Evolutionary conservation across 2,113 vertebrate genomes (phyloP), one percentile per base, ranked within the genome.

Genomic region (Phoxinus phoxinus): DNA sequence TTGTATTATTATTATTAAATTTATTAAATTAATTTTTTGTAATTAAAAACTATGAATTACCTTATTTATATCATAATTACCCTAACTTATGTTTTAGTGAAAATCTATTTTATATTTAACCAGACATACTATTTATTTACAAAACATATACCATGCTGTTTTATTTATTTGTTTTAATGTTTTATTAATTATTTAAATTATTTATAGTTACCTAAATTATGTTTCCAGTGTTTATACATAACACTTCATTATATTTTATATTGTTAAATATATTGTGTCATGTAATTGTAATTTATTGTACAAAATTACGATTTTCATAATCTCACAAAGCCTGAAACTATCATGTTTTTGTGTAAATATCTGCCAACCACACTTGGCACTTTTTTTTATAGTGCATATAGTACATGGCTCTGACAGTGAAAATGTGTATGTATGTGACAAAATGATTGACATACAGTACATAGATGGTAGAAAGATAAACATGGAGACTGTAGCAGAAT

Each of bases 401-500:
- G 10, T 61, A 25, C 27, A 58, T 9, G 8, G 30, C 63, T 67
- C 27, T 6, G 5, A 32, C 63, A 32, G 30, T 35, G 15, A 69
- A 69, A 21, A 35, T 35, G 0, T 35, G 30, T 69, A 35, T 21
- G 19, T 35, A 30, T 51, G n/a, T 30, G 3, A 44, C 53, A 79
- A 61, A 79, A 25, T 76, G 74, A 35, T 32, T 48, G 46, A 10
- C 30, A 79, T 46, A 27, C 35, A 73, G 73, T 46, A 27, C 35
- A 73, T 27, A 23, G 6, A 59, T 65, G 32, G 58, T 44, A 78
- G 37, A 51, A 63, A 88, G 63, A 75, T 30, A 72, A 71, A 37
- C 32, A 13, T 67, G 6, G 44, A 48, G 2, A 27, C 56, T 74
- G 72, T 51, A 65, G 25, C 53, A 86, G 37, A 76, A 58, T 85